These are phyloP conservation scores for Chrysotoxum bicinctum DNA, from an alignment of 2,888 invertebrate species.

Conservation along the genomic window DNA sequence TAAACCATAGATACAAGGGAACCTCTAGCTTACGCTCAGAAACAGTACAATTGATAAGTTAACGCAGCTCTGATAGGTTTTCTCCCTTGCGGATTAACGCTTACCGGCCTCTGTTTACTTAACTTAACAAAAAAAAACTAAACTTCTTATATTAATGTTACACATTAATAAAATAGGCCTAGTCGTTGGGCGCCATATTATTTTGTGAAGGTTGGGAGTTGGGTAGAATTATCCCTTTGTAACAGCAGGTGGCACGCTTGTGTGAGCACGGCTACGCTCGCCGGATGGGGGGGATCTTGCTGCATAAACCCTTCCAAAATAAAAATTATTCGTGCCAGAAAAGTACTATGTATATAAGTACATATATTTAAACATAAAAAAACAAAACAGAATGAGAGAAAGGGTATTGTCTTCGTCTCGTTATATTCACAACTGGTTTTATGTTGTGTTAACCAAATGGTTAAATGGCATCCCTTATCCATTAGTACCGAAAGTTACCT, in stretches of 20 bases:
- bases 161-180: not conserved
- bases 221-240: too few relatives aligned
- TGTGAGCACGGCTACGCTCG: too few relatives aligned
- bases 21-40: not conserved
- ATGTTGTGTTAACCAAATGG: not conserved
- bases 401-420: too few relatives aligned
- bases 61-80: not conserved
- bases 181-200: not conserved
- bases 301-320: too few relatives aligned
- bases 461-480: not conserved
- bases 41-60: not conserved
- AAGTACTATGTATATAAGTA: too few relatives aligned
- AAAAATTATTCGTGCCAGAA: too few relatives aligned
- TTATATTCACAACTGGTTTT: not conserved
- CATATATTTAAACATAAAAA: too few relatives aligned
- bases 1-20: not conserved
- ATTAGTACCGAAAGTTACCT: not conserved
- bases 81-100: not conserved
- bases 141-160: not conserved
- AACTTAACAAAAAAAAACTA: not conserved
- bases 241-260: too few relatives aligned
- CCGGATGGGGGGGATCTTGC: too few relatives aligned
- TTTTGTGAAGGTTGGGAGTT: not conserved
- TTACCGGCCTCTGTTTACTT: not conserved
- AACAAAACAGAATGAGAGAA: too few relatives aligned